Base-by-base conservation (phyloP, 2,888 invertebrate species). In the Camptogramma bilineatum region DNA sequence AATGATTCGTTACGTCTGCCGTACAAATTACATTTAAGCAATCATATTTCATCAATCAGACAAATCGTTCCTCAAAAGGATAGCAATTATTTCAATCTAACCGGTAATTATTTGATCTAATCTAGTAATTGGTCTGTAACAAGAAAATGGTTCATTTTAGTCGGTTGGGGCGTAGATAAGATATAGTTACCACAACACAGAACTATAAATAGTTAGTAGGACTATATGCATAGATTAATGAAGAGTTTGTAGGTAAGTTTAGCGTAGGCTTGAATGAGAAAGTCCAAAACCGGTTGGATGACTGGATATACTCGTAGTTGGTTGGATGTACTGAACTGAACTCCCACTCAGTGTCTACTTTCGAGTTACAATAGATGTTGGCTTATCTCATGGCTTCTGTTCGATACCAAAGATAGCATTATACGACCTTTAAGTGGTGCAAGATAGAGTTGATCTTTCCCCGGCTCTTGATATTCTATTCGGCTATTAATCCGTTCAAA, bases 251-350 rank as follows among this genome's bases (percentile, higher is more conserved):
- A 31, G 21, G 46, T 34, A 21, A 34, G 31, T 34, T 58, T 28
- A 73, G 80, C 86, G 88, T 87, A 85, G 88, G 87, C 82, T 83
- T 91, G 88, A 89, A 90, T 90, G 88, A 91, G 93, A 93, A 93
- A 92, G 92, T 88, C 85, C 78, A 80, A 78, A 84, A 92, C 92
- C 93, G 92, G 93, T 92, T 83, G 79, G 79, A 74, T 73, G 64
- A 61, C 72, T 70, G 81, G 58, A 28, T 66, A 28, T 51, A 51
- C 28, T 47, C 1, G 21, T n/a, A n/a, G n/a, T n/a, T n/a, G n/a
- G n/a, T 47, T 44, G 44, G 7, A 57, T 54, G 61, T 58, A 54
- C 56, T 46, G 24, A 39, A 54, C 56, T 46, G 24, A 39, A 52
- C 87, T 86, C 85, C 86, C 82, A 84, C 84, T 81, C 77, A 80